A percentile compares a stretch with the other conserved stretches of the same genome.
Evolutionary conservation across 2,797 vertebrate species (phyloP).

Genomic region (Xenentodon cancila): DNA sequence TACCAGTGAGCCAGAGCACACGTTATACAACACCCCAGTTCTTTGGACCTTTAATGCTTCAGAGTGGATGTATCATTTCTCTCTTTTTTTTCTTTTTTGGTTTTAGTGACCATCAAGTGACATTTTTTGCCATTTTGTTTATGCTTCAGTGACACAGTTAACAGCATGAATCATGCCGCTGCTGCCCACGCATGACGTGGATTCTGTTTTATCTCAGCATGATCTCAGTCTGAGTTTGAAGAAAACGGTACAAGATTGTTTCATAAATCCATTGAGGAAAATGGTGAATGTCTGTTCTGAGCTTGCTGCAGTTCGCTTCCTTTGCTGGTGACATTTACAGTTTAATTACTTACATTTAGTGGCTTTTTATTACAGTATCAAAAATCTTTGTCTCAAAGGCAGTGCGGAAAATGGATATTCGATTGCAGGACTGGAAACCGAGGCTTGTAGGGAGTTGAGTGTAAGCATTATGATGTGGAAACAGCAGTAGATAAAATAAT

Average conservation of each 20-base stretch:
- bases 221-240: conserved; percentile 7
- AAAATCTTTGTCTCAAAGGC: conserved; percentile 20
- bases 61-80: neutral
- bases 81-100: too few species aligned
- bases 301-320: neutral
- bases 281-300: conserved; percentile 23
- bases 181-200: conserved; percentile 22
- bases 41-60: neutral
- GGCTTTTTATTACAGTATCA: conserved; percentile 32
- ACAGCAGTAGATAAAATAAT: neutral
- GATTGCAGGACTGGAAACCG: neutral
- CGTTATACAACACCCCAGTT: neutral
- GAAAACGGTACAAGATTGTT: conserved; percentile 2
- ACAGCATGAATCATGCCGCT: conserved; percentile 16
- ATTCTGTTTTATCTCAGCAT: conserved; percentile 6
- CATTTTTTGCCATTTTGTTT: conserved; percentile 3
- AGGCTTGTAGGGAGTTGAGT: neutral
- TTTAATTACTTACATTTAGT: conserved; percentile 61
- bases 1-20: neutral
- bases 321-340: conserved; percentile 44
- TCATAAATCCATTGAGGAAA: neutral
- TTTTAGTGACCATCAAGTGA: neutral
- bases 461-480: conserved; percentile 13
- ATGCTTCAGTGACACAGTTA: conserved; percentile 11
- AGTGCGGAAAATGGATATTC: conserved; percentile 9